Evolutionary conservation across 2,888 invertebrate genomes (phyloP).

Genomic region (Epistrophe grossulariae): DNA sequence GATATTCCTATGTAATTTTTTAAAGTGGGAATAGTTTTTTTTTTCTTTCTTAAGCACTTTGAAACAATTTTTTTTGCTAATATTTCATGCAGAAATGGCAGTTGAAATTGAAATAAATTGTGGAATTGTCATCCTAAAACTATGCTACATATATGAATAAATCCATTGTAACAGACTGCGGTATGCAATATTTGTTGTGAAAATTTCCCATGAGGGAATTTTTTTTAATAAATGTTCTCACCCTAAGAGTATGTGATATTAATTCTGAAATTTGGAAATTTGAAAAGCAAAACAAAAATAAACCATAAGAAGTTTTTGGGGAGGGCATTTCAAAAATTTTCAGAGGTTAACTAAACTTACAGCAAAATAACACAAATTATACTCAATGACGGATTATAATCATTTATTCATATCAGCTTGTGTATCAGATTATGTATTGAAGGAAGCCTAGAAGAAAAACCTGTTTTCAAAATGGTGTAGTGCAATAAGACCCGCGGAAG

Average conservation of each 20-base stretch:
- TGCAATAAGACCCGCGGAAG: too few relatives aligned
- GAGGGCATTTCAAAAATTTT: too few relatives aligned
- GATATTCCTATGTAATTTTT: not conserved
- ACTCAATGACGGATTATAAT: too few relatives aligned
- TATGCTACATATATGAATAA: not conserved
- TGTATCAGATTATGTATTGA: too few relatives aligned
- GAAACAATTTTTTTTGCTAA: not conserved
- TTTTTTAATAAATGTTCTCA: not conserved
- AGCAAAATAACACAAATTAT: too few relatives aligned
- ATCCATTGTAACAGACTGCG: not conserved
- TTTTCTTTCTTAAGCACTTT: not conserved
- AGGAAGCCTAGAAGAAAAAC: too few relatives aligned
- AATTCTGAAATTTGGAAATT: not conserved
- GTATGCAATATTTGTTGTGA: not conserved
- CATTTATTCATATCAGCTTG: too few relatives aligned
- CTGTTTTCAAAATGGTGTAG: too few relatives aligned
- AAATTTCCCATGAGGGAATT: slow-evolving; percentile 1
- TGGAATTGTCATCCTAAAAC: slow-evolving; percentile 16
- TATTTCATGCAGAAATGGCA: not conserved
- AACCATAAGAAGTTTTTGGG: too few relatives aligned
- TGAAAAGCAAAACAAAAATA: too few relatives aligned
- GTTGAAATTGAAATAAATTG: slow-evolving; percentile 5
- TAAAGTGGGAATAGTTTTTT: not conserved
- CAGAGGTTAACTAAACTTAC: too few relatives aligned
- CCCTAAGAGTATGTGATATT: not conserved